These are phyloP conservation scores for Euphonia xanthogaster DNA, from an alignment of 2,797 vertebrate genomes.

Conservation along the genomic window DNA sequence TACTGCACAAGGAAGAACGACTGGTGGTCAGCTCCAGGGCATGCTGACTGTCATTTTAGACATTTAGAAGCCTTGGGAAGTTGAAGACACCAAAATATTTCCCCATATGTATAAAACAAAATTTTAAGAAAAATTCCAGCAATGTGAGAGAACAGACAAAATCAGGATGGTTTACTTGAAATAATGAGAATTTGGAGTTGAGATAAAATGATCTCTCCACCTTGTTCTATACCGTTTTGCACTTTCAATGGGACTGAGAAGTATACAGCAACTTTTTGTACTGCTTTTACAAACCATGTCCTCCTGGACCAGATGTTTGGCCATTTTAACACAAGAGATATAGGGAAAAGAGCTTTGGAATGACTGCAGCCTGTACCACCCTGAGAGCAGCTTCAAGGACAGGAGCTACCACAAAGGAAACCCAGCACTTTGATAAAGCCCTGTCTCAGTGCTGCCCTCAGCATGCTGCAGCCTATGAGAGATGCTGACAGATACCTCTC, in stretches of 20 bases:
- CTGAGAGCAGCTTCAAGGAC: background rate
- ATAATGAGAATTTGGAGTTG: background rate
- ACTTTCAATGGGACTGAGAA: background rate
- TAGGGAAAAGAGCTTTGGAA: background rate
- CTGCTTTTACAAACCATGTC: background rate
- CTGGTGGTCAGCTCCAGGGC: background rate
- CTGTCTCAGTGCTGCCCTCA: background rate
- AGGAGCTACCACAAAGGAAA: background rate
- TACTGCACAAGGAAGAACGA: background rate
- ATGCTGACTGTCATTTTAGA: background rate
- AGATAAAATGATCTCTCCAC: background rate
- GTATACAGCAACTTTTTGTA: background rate
- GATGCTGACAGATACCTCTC: background rate
- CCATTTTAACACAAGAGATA: background rate
- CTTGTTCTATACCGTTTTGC: background rate
- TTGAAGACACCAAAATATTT: background rate
- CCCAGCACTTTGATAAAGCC: background rate
- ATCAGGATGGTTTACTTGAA: background rate
- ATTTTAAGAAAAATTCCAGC: background rate
- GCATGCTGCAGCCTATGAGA: background rate
- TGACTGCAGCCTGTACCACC: background rate
- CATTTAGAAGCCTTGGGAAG: background rate
- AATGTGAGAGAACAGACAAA: background rate
- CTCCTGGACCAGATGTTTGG: background rate
- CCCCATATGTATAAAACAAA: background rate